Conservation (phyloP, 2,888 invertebrate genomes). For the Acanthosepion pharaonis region DNA sequence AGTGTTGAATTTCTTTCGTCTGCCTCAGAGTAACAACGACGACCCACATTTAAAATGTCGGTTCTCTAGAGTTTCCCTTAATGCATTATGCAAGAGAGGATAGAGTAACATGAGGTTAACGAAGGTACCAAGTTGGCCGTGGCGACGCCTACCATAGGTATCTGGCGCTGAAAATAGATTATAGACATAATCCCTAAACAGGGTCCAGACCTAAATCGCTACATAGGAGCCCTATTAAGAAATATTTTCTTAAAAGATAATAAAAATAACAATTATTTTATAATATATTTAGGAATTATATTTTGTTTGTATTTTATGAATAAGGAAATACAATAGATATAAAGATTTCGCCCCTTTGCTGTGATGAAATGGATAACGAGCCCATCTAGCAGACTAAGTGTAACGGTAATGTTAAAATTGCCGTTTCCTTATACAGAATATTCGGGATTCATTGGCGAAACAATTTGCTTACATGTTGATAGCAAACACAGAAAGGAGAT, state of each 20-base stretch:
- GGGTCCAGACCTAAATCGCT: not conserved
- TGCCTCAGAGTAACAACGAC: not conserved
- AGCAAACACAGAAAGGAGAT: no score
- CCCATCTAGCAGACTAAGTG: no score
- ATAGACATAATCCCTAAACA: not conserved
- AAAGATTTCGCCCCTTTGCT: not conserved
- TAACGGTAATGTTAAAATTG: no score
- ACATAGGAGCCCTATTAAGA: not conserved
- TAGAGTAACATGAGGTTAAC: not conserved
- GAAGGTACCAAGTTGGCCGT: not conserved
- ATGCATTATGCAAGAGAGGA: not conserved
- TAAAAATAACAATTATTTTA: not conserved
- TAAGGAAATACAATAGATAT: not conserved
- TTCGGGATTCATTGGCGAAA: no score
- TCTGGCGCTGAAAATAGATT: constrained; percentile 18
- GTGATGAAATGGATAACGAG: no score
- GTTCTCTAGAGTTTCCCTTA: not conserved
- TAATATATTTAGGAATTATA: not conserved
- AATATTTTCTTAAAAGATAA: not conserved
- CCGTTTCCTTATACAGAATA: no score
- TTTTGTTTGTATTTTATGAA: no score
- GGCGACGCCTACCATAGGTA: not conserved
- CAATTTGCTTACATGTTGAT: no score
- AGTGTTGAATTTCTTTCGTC: not conserved
- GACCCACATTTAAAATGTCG: not conserved